phyloP scores from a whole-genome alignment of 2,888 invertebrate genomes.

The Diadromus collaris region DNA sequence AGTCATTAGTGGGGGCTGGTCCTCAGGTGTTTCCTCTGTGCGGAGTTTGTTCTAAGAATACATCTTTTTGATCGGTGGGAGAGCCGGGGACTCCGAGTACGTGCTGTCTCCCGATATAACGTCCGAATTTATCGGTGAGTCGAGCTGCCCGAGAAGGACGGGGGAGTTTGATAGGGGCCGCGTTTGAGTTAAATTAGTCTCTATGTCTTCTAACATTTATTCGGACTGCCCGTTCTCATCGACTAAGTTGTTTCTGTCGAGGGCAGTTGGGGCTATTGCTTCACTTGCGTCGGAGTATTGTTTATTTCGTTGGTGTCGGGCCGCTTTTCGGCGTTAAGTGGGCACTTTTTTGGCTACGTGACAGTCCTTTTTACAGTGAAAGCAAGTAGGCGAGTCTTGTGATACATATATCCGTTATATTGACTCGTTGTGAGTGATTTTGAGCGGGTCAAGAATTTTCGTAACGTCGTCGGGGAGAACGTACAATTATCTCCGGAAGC shows the following conservation, averaged over 20 bases:
- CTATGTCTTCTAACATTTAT: neutral
- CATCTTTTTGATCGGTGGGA: neutral
- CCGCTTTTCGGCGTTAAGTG: neutral
- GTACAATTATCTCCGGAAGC: slow-evolving; percentile 59
- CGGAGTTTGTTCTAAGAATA: neutral
- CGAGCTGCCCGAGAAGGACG: neutral
- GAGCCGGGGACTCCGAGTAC: neutral
- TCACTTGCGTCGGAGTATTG: neutral
- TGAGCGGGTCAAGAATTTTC: slow-evolving; percentile 41
- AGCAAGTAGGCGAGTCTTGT: slow-evolving; percentile 19
- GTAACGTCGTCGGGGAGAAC: slow-evolving; percentile 48
- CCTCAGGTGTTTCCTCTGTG: neutral
- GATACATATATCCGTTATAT: slow-evolving; percentile 9
- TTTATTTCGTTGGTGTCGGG: neutral
- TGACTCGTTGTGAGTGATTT: slow-evolving; percentile 11
- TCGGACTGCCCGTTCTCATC: neutral
- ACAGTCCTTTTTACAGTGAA: slow-evolving; percentile 4
- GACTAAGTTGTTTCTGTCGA: neutral
- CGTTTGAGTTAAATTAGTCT: neutral
- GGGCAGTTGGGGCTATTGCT: neutral
- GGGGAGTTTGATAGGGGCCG: neutral
- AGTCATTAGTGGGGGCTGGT: neutral
- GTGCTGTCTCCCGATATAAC: neutral
- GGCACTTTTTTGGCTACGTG: slow-evolving; percentile 22
- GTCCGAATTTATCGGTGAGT: neutral